These are phyloP conservation scores for Cinclus cinclus DNA, from an alignment of 2,113 vertebrate genomes.

Conservation along the genomic window DNA sequence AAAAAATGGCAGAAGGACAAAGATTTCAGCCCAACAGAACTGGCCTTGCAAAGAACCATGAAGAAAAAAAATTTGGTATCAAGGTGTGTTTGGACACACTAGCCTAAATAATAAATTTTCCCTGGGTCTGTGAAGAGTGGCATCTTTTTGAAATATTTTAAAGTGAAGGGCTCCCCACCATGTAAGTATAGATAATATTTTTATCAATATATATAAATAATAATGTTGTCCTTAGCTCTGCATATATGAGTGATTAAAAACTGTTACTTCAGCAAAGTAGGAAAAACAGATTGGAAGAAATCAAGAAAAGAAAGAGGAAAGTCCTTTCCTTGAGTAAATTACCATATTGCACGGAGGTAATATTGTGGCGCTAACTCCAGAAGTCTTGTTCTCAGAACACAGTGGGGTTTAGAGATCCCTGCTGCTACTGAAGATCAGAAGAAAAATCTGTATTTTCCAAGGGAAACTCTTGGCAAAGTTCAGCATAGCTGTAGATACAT, in stretches of 20 bases:
- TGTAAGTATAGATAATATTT: neutral
- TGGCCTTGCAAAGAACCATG: neutral
- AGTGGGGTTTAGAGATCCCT: neutral
- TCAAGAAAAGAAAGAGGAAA: neutral
- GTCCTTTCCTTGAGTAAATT: neutral
- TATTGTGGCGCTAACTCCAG: neutral
- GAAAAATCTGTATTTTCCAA: neutral
- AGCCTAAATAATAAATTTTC: neutral
- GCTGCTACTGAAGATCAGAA: neutral
- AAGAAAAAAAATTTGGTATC: neutral
- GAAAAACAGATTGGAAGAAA: neutral
- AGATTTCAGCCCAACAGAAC: neutral
- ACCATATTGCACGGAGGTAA: neutral
- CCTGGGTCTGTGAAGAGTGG: neutral
- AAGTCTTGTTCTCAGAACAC: neutral
- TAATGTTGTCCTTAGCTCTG: neutral
- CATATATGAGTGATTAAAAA: neutral
- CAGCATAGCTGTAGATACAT: neutral
- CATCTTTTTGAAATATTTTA: neutral
- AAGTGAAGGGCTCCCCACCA: neutral
- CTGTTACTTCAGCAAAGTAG: neutral
- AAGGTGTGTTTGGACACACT: neutral
- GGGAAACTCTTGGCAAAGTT: constrained; percentile 2
- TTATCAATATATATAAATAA: neutral
- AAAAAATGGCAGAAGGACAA: neutral